phyloP scores from a whole-genome alignment of 2,113 vertebrate genomes.

The Thinocorus orbignyianus region DNA sequence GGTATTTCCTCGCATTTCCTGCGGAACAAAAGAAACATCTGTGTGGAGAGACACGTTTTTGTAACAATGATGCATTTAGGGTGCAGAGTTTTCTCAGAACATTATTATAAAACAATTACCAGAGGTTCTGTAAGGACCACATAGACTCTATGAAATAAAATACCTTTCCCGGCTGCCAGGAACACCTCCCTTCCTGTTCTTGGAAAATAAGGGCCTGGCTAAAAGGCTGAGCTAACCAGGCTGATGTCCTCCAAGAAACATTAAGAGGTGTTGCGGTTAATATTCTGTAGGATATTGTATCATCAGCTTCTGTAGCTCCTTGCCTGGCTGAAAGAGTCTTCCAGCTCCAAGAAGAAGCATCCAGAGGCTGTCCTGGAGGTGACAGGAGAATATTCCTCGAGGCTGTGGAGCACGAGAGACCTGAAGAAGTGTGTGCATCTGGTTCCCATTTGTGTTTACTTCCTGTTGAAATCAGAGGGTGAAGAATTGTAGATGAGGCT shows the following conservation, averaged over 20 bases:
- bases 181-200: slow-evolving; percentile 58
- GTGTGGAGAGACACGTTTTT: background rate
- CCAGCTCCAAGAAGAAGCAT: background rate
- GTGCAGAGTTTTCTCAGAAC: background rate
- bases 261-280: background rate
- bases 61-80: background rate
- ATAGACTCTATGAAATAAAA: background rate
- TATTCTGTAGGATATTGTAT: background rate
- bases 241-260: background rate
- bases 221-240: background rate
- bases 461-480: background rate
- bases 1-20: background rate
- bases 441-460: background rate
- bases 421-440: background rate
- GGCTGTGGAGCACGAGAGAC: background rate
- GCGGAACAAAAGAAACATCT: background rate
- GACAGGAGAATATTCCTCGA: background rate
- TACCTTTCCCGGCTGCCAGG: background rate
- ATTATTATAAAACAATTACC: background rate
- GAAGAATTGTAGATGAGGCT: background rate
- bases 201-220: slow-evolving; percentile 41
- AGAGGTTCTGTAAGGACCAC: background rate
- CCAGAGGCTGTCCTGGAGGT: background rate
- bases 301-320: background rate
- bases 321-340: background rate